A percentile compares a stretch with the other conserved stretches of the same genome.
Conservation (phyloP, 2,113 vertebrate genomes). For the Calidris pugnax region DNA sequence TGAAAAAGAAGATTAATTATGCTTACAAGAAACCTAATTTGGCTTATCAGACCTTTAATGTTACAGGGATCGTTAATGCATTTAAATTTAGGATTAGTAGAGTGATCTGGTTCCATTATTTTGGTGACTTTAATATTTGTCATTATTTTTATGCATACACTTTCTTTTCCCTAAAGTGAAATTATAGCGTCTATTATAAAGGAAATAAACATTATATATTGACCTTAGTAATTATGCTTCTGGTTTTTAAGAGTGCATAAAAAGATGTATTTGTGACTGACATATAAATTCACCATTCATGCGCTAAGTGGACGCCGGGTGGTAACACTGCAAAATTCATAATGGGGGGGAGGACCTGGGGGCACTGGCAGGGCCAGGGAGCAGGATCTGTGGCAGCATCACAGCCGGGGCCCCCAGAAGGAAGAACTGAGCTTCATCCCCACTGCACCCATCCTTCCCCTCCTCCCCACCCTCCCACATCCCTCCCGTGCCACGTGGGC, state of each 20-base stretch:
- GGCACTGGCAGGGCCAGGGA: not conserved
- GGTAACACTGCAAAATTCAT: not conserved
- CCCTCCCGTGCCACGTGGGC: rapidly evolving
- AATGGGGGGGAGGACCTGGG: not conserved
- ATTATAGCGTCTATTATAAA: constrained; percentile 78
- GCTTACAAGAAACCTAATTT: constrained; percentile 85
- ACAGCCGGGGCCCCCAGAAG: not conserved
- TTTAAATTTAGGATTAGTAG: constrained; percentile 83
- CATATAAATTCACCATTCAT: constrained; percentile 66
- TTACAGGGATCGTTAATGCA: constrained; percentile 78
- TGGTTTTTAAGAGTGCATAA: constrained; percentile 77
- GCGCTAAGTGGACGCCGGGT: not conserved
- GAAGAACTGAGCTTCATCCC: not conserved
- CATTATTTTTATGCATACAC: constrained; percentile 81
- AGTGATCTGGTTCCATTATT: constrained; percentile 76
- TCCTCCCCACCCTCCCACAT: not conserved
- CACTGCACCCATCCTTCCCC: not conserved
- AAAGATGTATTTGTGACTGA: constrained; percentile 67
- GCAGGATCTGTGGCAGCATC: rapidly evolving
- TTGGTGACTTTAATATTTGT: constrained; percentile 79
- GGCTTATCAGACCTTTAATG: constrained; percentile 86
- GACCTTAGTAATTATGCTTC: constrained; percentile 80
- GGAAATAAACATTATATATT: constrained; percentile 84
- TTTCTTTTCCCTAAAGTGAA: constrained; percentile 75
- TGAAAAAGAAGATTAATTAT: constrained; percentile 84